Conservation (phyloP, 2,888 invertebrate species). For the Epsilonema sp. region DNA sequence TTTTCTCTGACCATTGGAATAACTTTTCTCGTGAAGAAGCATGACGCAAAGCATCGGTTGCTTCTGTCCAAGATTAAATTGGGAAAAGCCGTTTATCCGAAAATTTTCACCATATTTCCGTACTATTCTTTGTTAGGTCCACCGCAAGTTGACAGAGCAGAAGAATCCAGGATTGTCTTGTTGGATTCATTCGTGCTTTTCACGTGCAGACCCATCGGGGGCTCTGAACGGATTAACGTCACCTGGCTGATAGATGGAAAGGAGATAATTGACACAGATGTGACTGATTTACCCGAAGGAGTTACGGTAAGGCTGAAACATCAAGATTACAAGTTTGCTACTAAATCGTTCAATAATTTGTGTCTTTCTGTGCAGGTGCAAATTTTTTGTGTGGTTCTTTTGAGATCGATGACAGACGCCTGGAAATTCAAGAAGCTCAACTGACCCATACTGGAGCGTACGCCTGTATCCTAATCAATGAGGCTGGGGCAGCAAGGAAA, state of each 20-base stretch:
- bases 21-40: no score
- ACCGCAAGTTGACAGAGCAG: conserved; percentile 15
- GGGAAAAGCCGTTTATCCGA: no score
- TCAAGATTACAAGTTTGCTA: no score
- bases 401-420: conserved; percentile 13
- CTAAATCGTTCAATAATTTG: neutral
- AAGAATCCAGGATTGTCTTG: conserved; percentile 18
- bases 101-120: no score
- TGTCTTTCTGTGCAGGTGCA: neutral
- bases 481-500: conserved; percentile 37
- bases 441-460: conserved; percentile 40
- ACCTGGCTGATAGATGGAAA: conserved; percentile 17
- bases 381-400: neutral
- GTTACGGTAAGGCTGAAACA: no score
- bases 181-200: conserved; percentile 27
- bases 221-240: conserved; percentile 21
- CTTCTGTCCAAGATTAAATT: no score
- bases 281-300: no score
- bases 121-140: conserved; percentile 16
- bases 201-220: conserved; percentile 28
- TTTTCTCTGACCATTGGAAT: no score
- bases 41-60: no score
- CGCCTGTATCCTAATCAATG: conserved; percentile 39
- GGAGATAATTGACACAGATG: no score
- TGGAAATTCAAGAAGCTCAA: conserved; percentile 18